Base-by-base conservation (phyloP, 92 coral and sea anemone genomes). In the Chrysogorgia sp. region DNA sequence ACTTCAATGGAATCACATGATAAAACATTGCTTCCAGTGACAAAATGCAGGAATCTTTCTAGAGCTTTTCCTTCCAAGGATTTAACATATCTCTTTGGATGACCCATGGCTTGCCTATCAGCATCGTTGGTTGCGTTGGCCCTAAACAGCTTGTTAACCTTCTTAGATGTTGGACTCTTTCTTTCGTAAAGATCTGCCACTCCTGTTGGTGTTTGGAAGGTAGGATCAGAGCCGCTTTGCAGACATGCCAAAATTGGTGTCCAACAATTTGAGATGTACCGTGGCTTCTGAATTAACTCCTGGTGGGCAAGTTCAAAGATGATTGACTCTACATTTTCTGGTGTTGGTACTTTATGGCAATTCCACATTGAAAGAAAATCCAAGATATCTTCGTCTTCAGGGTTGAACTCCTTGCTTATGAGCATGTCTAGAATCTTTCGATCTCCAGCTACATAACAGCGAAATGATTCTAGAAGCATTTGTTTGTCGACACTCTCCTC, bases 311-410 rank as follows among this genome's bases (percentile, higher is more conserved):
- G n/a, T 24, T 45, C 71, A 33, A n/a, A 31, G 30, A 60, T 30
- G 22, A 77, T 60, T 19, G 57, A 29, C 82, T 41, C 47, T 25
- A 74, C 33, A n/a, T 74, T 55, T 10, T 74, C 81, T 34, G 68
- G 32, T 34, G 55, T 76, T 33, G 74, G 83, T 40, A 64, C 61
- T 63, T 59, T 63, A 40, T 29, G 70, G 75, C 75, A 64, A n/a
- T n/a, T n/a, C n/a, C n/a, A n/a, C n/a, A n/a, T n/a, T n/a, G n/a
- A n/a, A n/a, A n/a, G n/a, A n/a, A 78, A 49, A 78, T 63, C 77
- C 65, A 79, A 31, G 17, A 79, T 34, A 32, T 32, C 83, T 52
- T 79, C 76, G 34, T 79, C 76, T n/a, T 49, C 55, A 53, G 66
- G 64, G 10, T 79, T 71, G 63, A 66, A 64, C 8, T 20, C 32